phyloP scores from a whole-genome alignment of 2,888 invertebrate genomes.

The Hoplodrina ambigua region DNA sequence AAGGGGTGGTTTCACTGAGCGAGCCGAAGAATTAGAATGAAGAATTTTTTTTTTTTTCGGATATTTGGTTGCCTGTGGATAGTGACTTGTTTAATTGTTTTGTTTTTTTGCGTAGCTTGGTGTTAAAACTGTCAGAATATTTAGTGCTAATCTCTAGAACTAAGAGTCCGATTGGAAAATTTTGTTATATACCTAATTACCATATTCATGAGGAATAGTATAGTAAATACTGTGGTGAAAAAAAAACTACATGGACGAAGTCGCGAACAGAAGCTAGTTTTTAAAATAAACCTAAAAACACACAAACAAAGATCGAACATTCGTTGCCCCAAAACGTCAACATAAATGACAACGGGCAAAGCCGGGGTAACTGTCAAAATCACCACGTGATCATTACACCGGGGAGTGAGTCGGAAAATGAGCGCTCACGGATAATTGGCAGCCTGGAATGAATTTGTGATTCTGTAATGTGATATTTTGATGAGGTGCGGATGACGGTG shows the following conservation, averaged over 20 bases:
- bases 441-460: constrained; percentile 86
- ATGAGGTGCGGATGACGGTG: constrained; percentile 84
- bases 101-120: too few relatives aligned
- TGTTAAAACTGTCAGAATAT: too few relatives aligned
- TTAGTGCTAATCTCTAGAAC: too few relatives aligned
- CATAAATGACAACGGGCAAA: constrained; percentile 66
- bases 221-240: too few relatives aligned
- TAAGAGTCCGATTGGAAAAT: too few relatives aligned
- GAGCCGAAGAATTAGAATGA: constrained; percentile 23
- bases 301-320: constrained; percentile 12
- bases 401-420: constrained; percentile 89
- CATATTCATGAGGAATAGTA: too few relatives aligned
- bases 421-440: constrained; percentile 88
- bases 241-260: too few relatives aligned
- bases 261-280: too few relatives aligned
- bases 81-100: too few relatives aligned
- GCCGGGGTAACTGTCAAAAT: constrained; percentile 86
- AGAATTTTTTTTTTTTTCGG: not conserved
- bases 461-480: constrained; percentile 89
- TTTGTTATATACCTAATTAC: too few relatives aligned
- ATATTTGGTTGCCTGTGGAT: too few relatives aligned
- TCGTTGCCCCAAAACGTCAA: constrained; percentile 56
- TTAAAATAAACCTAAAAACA: not conserved
- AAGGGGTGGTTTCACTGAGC: constrained; percentile 57
- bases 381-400: constrained; percentile 89